Conservation (phyloP, 2,113 vertebrate genomes). For the Ondatra zibethicus region DNA sequence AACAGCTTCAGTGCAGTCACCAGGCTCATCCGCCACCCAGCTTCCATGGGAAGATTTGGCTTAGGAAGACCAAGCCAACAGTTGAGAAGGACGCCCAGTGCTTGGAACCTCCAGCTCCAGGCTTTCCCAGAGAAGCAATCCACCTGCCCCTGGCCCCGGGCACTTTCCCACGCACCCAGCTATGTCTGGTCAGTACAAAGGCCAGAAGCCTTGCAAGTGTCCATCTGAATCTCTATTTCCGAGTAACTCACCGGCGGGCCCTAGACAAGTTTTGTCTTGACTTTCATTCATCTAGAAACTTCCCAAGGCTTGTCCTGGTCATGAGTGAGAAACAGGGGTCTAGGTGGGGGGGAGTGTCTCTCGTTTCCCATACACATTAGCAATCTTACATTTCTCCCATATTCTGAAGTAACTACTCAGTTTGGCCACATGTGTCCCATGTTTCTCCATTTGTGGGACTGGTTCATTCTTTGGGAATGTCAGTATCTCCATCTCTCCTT, state of each 20-base stretch:
- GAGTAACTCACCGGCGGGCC: not conserved
- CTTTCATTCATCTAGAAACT: not conserved
- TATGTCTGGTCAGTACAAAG: not conserved
- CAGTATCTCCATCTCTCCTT: not conserved
- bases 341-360: not conserved
- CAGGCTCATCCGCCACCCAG: not conserved
- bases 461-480: not conserved
- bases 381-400: not conserved
- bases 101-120: constrained; percentile 10
- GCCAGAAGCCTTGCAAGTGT: not conserved
- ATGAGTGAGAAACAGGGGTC: not conserved
- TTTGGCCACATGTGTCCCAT: fast-evolving
- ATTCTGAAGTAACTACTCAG: not conserved
- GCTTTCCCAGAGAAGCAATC: constrained; percentile 53
- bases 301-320: not conserved
- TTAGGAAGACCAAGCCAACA: not conserved
- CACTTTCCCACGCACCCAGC: constrained; percentile 61
- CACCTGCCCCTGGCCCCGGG: constrained; percentile 5
- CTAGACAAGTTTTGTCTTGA: not conserved
- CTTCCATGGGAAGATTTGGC: constrained; percentile 66
- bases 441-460: not conserved
- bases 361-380: not conserved
- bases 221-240: not conserved
- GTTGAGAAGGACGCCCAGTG: not conserved
- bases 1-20: constrained; percentile 50